phyloP scores from a whole-genome alignment of 2,888 invertebrate species.

The Morinoia aosen region DNA sequence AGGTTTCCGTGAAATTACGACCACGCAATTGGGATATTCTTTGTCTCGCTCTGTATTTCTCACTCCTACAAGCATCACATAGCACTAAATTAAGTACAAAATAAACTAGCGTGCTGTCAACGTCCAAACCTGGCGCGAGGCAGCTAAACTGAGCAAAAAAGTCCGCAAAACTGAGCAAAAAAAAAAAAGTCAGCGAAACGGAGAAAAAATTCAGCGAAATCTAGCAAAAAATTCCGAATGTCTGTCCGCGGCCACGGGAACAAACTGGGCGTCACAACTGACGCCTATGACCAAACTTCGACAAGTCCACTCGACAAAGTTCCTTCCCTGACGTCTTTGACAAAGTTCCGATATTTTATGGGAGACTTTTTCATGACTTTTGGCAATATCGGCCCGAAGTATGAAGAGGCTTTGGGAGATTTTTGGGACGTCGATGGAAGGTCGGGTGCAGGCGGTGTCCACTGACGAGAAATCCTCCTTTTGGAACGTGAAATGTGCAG shows the following conservation, averaged over 20 bases:
- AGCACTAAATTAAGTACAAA: not conserved
- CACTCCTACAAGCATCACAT: too few relatives aligned
- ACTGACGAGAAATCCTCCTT: not conserved
- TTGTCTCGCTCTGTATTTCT: too few relatives aligned
- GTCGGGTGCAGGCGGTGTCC: not conserved
- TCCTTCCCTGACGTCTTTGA: constrained; percentile 21
- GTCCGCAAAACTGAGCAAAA: not conserved
- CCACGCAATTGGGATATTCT: too few relatives aligned
- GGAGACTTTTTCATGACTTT: constrained; percentile 31
- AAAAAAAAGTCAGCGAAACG: not conserved
- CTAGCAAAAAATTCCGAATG: not conserved
- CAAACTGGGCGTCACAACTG: constrained; percentile 9
- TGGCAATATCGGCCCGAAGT: not conserved
- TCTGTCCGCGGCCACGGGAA: not conserved
- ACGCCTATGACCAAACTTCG: constrained; percentile 37
- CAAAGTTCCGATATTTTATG: constrained; percentile 47
- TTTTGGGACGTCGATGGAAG: not conserved
- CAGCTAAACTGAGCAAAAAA: not conserved
- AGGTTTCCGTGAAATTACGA: too few relatives aligned
- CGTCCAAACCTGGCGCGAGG: not conserved
- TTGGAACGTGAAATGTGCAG: not conserved
- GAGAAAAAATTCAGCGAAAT: not conserved
- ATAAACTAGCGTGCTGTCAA: not conserved
- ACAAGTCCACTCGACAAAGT: constrained; percentile 45
- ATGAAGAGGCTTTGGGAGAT: not conserved